Conservation (phyloP, 2,113 vertebrate species). For the Balaeniceps rex region DNA sequence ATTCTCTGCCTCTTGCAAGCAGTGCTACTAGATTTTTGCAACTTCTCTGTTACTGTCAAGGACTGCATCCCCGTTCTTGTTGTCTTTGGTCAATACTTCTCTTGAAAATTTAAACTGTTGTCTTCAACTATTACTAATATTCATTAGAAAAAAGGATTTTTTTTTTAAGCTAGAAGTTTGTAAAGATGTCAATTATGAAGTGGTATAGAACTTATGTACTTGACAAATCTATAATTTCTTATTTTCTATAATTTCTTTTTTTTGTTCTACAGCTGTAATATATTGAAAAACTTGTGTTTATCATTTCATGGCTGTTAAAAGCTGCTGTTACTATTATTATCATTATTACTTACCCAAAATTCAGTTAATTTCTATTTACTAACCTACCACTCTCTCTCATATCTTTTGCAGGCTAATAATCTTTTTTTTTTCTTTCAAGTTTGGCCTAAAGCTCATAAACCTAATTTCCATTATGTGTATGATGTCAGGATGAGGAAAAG, state of each 20-base stretch:
- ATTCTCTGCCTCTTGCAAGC: neutral
- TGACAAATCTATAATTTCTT: neutral
- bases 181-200: neutral
- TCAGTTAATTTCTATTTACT: constrained; percentile 56
- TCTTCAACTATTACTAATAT: neutral
- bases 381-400: neutral
- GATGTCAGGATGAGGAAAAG: constrained; percentile 23
- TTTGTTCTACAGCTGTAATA: neutral
- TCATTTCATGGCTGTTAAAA: constrained; percentile 49
- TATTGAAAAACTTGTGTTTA: neutral
- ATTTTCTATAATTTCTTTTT: neutral
- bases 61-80: neutral
- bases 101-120: neutral
- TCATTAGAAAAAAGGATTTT: neutral
- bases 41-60: neutral
- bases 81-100: neutral
- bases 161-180: neutral
- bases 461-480: constrained; percentile 17
- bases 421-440: constrained; percentile 23
- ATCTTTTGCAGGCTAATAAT: constrained; percentile 34
- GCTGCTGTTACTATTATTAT: neutral
- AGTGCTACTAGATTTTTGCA: neutral
- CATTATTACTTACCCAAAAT: constrained; percentile 48
- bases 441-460: constrained; percentile 3
- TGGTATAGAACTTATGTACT: neutral